A percentile compares a stretch with the other conserved stretches of the same genome.
Evolutionary conservation across 2,113 vertebrate genomes (phyloP).

Genomic region (Egretta garzetta): DNA sequence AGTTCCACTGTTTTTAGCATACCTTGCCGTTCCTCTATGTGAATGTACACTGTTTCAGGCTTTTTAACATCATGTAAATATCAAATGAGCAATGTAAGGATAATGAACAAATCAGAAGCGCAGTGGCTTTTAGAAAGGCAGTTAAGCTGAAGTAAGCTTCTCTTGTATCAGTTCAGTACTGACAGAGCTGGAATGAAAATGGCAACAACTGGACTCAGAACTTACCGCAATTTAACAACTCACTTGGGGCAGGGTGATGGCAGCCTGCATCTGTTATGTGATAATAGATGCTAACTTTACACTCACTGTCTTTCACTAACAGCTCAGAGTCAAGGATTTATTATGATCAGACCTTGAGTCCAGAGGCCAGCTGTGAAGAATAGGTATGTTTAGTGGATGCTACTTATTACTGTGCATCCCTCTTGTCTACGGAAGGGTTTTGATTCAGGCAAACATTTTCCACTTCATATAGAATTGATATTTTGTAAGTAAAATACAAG

Average conservation of each 20-base stretch:
- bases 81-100: not conserved
- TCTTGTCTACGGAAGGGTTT: not conserved
- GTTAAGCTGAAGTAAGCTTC: not conserved
- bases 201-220: not conserved
- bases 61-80: not conserved
- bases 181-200: not conserved
- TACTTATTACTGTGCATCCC: not conserved
- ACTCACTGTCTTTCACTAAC: not conserved
- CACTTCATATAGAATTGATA: not conserved
- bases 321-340: not conserved
- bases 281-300: rapidly evolving
- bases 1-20: not conserved
- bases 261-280: not conserved
- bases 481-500: not conserved
- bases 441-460: not conserved
- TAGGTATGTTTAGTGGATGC: not conserved
- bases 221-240: rapidly evolving
- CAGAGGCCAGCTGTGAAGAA: not conserved
- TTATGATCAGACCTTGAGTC: not conserved
- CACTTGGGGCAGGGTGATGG: rapidly evolving
- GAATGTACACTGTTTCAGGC: not conserved
- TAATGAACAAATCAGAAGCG: not conserved
- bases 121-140: not conserved
- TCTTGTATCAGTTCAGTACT: not conserved
- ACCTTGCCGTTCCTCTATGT: not conserved